phyloP scores from a whole-genome alignment of 2,797 vertebrate genomes.

The Argyrosomus regius region DNA sequence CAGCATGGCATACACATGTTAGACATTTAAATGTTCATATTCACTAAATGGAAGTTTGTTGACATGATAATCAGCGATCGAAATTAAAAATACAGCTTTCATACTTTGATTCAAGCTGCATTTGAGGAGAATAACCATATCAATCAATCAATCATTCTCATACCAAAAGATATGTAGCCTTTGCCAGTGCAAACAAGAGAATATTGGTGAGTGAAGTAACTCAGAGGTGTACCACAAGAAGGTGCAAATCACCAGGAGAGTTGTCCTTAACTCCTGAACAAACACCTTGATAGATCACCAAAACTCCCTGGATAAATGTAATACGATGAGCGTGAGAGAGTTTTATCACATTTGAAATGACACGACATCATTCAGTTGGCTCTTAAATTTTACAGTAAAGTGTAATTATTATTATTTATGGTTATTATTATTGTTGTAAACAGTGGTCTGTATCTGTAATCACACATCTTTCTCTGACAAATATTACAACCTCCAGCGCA shows the following conservation, averaged over 20 bases:
- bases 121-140: constrained; percentile 27
- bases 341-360: constrained; percentile 78
- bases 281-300: constrained; percentile 37
- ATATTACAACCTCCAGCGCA: constrained; percentile 55
- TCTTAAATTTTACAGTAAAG: constrained; percentile 74
- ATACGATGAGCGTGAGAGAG: constrained; percentile 46
- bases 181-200: constrained; percentile 49
- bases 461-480: constrained; percentile 45
- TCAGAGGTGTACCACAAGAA: constrained; percentile 20
- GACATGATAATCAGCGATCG: constrained; percentile 22
- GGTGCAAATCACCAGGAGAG: background rate
- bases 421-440: constrained; percentile 76
- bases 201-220: constrained; percentile 40
- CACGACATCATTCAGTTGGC: constrained; percentile 73
- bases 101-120: constrained; percentile 46
- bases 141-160: constrained; percentile 27
- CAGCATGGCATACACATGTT: constrained; percentile 57
- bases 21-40: constrained; percentile 32
- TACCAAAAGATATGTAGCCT: constrained; percentile 31
- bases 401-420: constrained; percentile 58
- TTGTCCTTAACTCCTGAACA: constrained; percentile 45
- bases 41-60: constrained; percentile 38
- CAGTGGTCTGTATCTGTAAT: constrained; percentile 65
- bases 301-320: constrained; percentile 57
- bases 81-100: constrained; percentile 33